A percentile compares a stretch with the other conserved stretches of the same genome.
phyloP scores from a whole-genome alignment of 1,140 invertebrate genomes.

The Drosophila trapezifrons region DNA sequence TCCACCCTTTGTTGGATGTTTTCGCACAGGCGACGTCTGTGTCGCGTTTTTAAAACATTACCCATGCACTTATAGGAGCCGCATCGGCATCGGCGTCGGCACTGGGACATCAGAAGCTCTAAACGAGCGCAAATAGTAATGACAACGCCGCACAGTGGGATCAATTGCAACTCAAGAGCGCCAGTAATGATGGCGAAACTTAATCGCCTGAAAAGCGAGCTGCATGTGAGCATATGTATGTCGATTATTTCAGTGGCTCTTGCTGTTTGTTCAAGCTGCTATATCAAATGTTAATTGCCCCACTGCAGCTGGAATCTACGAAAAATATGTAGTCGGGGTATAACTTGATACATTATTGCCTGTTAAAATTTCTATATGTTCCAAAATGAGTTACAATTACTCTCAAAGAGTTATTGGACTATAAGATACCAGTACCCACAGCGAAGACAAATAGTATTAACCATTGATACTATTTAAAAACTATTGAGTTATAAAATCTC shows the following conservation, averaged over 20 bases:
- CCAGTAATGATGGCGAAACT: conserved; percentile 17
- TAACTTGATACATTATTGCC: conserved; percentile 4
- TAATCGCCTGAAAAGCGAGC: conserved; percentile 8
- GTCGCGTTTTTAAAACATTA: conserved; percentile 74
- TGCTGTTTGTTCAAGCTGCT: background rate
- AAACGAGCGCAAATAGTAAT: conserved; percentile 79
- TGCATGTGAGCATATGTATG: conserved; percentile 4
- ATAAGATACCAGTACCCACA: no score
- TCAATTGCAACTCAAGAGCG: conserved; percentile 32
- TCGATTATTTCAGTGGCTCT: conserved; percentile 7
- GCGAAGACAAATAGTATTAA: no score
- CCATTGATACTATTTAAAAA: no score
- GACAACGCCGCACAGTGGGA: conserved; percentile 68
- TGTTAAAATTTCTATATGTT: no score
- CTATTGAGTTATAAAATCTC: no score
- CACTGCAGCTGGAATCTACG: background rate
- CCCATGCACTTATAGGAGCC: conserved; percentile 66
- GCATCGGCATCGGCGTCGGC: conserved; percentile 9
- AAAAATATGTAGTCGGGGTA: background rate
- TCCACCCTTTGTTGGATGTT: conserved; percentile 40
- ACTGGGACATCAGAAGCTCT: conserved; percentile 48
- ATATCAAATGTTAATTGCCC: conserved; percentile 4
- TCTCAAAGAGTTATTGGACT: no score
- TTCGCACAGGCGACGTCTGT: conserved; percentile 48
- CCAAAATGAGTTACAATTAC: no score